phyloP scores from a whole-genome alignment of 1,140 invertebrate species.

The Tetramorium alpestre region DNA sequence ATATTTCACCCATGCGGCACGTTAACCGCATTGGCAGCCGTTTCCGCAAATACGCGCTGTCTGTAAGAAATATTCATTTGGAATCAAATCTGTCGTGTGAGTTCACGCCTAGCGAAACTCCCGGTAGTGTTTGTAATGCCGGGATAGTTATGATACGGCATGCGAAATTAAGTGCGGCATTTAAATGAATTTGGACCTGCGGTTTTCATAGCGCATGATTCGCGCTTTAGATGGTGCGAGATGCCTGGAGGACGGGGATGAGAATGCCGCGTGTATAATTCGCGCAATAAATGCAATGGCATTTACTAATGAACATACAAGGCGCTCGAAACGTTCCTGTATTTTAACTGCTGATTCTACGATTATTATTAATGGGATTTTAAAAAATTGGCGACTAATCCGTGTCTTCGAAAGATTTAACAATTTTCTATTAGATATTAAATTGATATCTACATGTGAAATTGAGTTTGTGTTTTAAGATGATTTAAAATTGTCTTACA shows the following conservation, averaged over 20 bases:
- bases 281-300: constrained; percentile 16
- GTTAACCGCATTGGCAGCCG: constrained; percentile 20
- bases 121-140: not conserved
- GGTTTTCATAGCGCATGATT: not conserved
- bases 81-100: not conserved
- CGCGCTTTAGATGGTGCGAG: not conserved
- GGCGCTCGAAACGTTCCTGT: not conserved
- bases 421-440: not conserved
- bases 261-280: constrained; percentile 30
- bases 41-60: not conserved
- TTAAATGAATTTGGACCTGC: constrained; percentile 20
- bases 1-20: constrained; percentile 34
- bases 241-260: not conserved
- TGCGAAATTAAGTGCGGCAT: constrained; percentile 8
- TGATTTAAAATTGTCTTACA: not conserved
- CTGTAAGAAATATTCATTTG: constrained; percentile 21
- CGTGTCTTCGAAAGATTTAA: not conserved
- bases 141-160: not conserved
- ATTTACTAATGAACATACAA: constrained; percentile 29
- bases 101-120: not conserved
- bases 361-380: not conserved
- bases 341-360: not conserved
- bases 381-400: not conserved
- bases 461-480: not conserved
- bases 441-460: not conserved